These are phyloP conservation scores for Tortrix viridana DNA, from an alignment of 2,888 invertebrate species.

Conservation along the genomic window DNA sequence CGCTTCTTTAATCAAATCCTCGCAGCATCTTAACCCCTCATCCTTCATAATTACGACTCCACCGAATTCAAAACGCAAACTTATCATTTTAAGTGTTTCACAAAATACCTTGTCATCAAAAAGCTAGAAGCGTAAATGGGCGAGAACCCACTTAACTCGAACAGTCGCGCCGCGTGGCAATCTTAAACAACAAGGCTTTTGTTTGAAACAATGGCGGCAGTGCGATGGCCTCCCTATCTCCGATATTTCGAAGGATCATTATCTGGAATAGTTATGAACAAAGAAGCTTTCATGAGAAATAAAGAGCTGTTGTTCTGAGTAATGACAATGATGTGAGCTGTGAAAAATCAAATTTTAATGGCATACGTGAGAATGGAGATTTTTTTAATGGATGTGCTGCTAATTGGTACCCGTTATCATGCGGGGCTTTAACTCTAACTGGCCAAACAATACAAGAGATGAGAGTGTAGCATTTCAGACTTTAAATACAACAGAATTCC, in stretches of 20 bases:
- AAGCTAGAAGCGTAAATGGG: slow-evolving; percentile 26
- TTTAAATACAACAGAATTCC: too few relatives aligned
- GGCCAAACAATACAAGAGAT: too few relatives aligned
- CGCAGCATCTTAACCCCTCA: not conserved
- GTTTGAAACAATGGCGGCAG: slow-evolving; percentile 14
- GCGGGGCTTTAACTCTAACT: too few relatives aligned
- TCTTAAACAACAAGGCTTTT: slow-evolving; percentile 28
- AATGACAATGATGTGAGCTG: slow-evolving; percentile 17
- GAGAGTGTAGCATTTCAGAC: too few relatives aligned
- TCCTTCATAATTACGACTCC: slow-evolving; percentile 1
- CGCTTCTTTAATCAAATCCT: too few relatives aligned
- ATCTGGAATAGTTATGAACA: slow-evolving; percentile 31
- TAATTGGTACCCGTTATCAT: slow-evolving; percentile 14
- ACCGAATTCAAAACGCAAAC: slow-evolving; percentile 10
- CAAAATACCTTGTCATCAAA: slow-evolving; percentile 34
- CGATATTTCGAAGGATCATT: slow-evolving; percentile 37
- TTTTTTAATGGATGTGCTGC: not conserved
- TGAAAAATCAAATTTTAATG: slow-evolving; percentile 32
- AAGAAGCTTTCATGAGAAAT: slow-evolving; percentile 26
- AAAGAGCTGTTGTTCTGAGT: slow-evolving; percentile 28
- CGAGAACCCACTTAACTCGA: slow-evolving; percentile 32
- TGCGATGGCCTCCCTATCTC: slow-evolving; percentile 22
- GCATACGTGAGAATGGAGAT: slow-evolving; percentile 19
- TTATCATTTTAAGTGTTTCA: slow-evolving; percentile 24
- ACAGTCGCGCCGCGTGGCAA: slow-evolving; percentile 22